Conservation (phyloP, 1,140 invertebrate species). For the Platyscapa corneri region DNA sequence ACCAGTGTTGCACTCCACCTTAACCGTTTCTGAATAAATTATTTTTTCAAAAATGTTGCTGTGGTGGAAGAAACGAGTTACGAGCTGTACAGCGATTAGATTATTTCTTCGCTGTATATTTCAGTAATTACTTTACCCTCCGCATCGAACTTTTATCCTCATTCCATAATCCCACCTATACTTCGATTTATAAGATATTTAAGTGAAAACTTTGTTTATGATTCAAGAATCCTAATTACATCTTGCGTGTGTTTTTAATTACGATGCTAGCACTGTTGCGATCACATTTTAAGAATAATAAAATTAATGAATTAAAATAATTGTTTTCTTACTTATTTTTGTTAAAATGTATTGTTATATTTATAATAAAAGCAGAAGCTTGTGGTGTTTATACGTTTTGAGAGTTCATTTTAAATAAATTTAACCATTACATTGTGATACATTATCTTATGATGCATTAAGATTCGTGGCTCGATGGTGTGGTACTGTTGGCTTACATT, state of each 20-base stretch:
- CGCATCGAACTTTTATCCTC: background rate
- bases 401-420: too few relatives aligned
- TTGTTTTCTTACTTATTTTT: too few relatives aligned
- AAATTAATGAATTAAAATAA: background rate
- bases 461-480: too few relatives aligned
- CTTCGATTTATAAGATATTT: background rate
- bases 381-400: too few relatives aligned
- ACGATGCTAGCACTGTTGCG: background rate
- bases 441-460: too few relatives aligned
- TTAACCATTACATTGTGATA: too few relatives aligned
- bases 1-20: background rate
- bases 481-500: too few relatives aligned
- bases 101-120: background rate
- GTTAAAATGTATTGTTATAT: too few relatives aligned
- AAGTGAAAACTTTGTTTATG: background rate
- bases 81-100: constrained; percentile 1
- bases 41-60: background rate
- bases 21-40: background rate
- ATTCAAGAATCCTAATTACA: background rate
- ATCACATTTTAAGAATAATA: background rate
- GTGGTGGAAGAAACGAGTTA: background rate
- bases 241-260: background rate
- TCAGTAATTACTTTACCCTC: background rate
- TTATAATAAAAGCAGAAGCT: too few relatives aligned
- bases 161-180: background rate